Evolutionary conservation across 1,140 invertebrate species (phyloP).

Genomic region (Adelges cooleyi): DNA sequence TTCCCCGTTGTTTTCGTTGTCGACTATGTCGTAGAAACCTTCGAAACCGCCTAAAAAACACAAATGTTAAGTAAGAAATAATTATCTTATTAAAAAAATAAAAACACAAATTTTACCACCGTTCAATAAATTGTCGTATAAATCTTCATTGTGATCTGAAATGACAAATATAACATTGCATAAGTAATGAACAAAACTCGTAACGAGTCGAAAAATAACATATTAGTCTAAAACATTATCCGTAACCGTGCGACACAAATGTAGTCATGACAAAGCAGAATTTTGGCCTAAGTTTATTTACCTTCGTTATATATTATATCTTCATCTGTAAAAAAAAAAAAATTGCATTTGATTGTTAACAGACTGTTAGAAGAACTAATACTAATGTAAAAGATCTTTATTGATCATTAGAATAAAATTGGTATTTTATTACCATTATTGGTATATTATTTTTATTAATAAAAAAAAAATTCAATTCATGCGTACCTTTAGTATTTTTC

Average conservation of each 20-base stretch:
- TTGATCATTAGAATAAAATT: no score
- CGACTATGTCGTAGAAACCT: not conserved
- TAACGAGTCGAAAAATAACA: not conserved
- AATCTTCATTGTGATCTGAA: not conserved
- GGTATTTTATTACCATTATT: no score
- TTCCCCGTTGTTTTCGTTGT: not conserved
- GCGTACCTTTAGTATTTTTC: not conserved
- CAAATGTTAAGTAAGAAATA: no score
- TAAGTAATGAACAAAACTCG: not conserved
- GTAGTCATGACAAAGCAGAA: no score
- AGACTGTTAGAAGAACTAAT: no score
- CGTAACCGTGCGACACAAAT: no score
- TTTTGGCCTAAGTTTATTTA: no score
- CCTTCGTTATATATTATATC: not conserved
- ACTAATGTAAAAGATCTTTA: no score
- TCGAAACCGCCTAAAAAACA: not conserved
- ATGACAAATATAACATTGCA: not conserved
- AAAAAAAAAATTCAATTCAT: no score
- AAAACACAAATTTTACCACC: constrained; percentile 1
- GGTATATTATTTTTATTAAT: no score
- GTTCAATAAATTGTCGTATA: not conserved
- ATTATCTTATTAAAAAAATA: no score
- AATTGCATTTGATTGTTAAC: no score
- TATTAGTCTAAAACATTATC: not conserved
- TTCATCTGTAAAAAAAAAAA: not conserved